phyloP scores from a whole-genome alignment of 2,888 invertebrate genomes.

The Caenorhabditis sp. region DNA sequence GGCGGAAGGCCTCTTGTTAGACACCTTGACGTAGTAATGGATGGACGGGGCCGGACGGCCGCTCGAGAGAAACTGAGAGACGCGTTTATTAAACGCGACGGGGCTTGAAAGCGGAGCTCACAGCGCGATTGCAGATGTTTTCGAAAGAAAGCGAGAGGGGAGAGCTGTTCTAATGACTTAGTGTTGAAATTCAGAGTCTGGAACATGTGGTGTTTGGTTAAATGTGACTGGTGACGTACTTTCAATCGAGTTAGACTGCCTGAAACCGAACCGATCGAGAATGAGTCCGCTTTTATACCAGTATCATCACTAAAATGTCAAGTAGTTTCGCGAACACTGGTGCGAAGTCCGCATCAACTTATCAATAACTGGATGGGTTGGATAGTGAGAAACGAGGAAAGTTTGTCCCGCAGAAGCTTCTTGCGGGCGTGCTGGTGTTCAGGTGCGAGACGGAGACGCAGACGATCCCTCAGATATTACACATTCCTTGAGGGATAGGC shows the following conservation, averaged over 20 bases:
- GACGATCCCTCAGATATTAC: slow-evolving; percentile 41
- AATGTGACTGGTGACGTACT: slow-evolving; percentile 29
- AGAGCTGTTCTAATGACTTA: background rate
- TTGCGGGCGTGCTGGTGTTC: slow-evolving; percentile 46
- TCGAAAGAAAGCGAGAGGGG: background rate
- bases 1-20: slow-evolving; percentile 34
- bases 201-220: slow-evolving; percentile 36
- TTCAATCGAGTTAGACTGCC: background rate
- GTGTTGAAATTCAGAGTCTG: slow-evolving; percentile 17
- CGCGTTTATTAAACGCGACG: slow-evolving; percentile 34
- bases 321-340: slow-evolving; percentile 24
- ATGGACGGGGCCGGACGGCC: slow-evolving; percentile 31
- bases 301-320: slow-evolving; percentile 8
- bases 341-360: slow-evolving; percentile 23
- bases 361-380: slow-evolving; percentile 34
- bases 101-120: background rate
- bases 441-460: slow-evolving; percentile 38
- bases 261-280: slow-evolving; percentile 4
- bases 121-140: slow-evolving; percentile 47
- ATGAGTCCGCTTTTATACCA: slow-evolving; percentile 6
- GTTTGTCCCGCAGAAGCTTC: slow-evolving; percentile 39
- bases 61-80: slow-evolving; percentile 6
- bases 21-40: slow-evolving; percentile 54
- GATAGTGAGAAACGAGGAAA: slow-evolving; percentile 21
- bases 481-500: slow-evolving; percentile 22